Evolutionary conservation across 1,140 invertebrate species (phyloP).

Genomic region (Gryon sp.): DNA sequence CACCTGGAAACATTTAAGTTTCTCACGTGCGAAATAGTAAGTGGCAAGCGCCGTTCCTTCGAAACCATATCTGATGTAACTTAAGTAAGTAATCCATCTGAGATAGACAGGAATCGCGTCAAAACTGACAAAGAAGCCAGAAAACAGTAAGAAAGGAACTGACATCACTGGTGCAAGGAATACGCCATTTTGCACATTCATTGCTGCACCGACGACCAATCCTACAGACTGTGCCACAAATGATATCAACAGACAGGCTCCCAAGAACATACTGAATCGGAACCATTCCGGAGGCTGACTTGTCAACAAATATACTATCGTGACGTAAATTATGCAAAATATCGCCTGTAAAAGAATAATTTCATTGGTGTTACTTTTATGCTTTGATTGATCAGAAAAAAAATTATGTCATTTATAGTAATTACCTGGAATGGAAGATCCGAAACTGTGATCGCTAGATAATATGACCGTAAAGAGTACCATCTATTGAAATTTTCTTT

Average conservation of each 20-base stretch:
- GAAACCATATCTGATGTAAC: slow-evolving; percentile 97
- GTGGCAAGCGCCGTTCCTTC: slow-evolving; percentile 96
- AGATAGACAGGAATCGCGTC: slow-evolving; percentile 97
- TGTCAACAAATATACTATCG: slow-evolving; percentile 97
- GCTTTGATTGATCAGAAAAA: too few relatives aligned
- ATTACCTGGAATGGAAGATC: slow-evolving; percentile 97
- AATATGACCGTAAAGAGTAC: slow-evolving; percentile 97
- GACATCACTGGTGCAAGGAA: slow-evolving; percentile 97
- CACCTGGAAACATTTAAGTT: slow-evolving; percentile 88
- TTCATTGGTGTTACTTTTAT: too few relatives aligned
- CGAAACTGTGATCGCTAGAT: slow-evolving; percentile 94
- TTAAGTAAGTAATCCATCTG: slow-evolving; percentile 96
- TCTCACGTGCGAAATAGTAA: slow-evolving; percentile 91
- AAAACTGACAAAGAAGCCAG: slow-evolving; percentile 98
- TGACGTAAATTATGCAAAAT: slow-evolving; percentile 94
- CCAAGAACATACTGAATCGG: slow-evolving; percentile 93
- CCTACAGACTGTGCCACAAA: slow-evolving; percentile 98
- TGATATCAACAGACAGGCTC: slow-evolving; percentile 92
- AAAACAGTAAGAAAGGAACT: slow-evolving; percentile 96
- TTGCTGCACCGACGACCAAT: slow-evolving; percentile 95
- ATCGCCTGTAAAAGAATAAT: slow-evolving; percentile 82
- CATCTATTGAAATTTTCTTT: slow-evolving; percentile 98
- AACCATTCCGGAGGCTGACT: slow-evolving; percentile 91
- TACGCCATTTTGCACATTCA: slow-evolving; percentile 96
- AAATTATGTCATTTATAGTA: neutral